Evolutionary conservation across 2,888 invertebrate species (phyloP), one percentile per base, ranked within the genome.

Genomic region (Fissipunctia ypsillon): DNA sequence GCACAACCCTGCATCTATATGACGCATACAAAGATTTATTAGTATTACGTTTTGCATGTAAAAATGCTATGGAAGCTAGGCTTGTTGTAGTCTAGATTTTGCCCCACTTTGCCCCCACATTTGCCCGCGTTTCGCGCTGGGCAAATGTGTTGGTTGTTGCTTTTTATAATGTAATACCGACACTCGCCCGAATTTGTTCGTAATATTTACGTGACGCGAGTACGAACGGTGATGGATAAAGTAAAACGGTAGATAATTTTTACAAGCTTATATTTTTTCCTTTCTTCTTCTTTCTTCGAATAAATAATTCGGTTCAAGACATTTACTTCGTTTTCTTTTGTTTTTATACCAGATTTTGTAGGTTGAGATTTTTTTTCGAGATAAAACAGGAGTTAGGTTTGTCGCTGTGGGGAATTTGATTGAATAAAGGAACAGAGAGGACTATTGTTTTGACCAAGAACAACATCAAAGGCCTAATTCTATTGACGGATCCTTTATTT

Each of bases 11-110:
- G 84, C 85, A 83, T 82, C 78, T 83, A 81, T 84, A 87, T 84
- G 88, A 89, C 83, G 85, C 83, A 85, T 78, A 83, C 76, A 82
- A 83, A 87, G 85, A 88, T 89, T 89, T 88, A 90, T 87, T 87
- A 83, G 80, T 87, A 78, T 84, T 82, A 87, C 78, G 80, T 86
- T 89, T 82, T 86, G 78, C 84, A 83, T 85, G 80, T 82, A 84
- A 84, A 82, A 84, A 83, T 83, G 65, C 71, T 75, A 67, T 72
- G 80, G 61, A 72, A 73, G 63, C 69, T 69, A 73, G 76, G 72
- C 78, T 79, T 79, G 68, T 75, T 79, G 75, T 69, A 83, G 64
- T 70, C 80, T 79, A 79, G 80, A 79, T 79, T 81, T 81, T 71
- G 79, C 68, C 68, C 79, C 74, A 78, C 79, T 83, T 83, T 74